Percentiles rank a stretch among this genome's conserved stretches.
Conservation (phyloP, 2,113 vertebrate genomes). For the Hippocampus abdominalis region DNA sequence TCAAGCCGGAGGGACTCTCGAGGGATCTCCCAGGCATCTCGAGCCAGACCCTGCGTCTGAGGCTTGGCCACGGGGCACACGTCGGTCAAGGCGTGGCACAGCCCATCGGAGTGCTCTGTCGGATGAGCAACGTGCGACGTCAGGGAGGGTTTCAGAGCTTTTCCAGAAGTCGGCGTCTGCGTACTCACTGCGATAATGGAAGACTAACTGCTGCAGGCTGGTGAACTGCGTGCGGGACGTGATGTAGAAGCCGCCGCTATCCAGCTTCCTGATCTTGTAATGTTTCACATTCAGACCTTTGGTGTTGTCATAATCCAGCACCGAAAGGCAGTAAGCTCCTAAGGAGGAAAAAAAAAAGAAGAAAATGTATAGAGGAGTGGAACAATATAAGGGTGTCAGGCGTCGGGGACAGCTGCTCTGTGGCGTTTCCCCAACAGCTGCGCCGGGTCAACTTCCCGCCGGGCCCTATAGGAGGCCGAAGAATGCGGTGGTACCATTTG, state of each 20-base stretch:
- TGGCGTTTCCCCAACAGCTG: constrained; percentile 49
- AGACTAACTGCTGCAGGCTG: constrained; percentile 92
- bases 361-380: constrained; percentile 36
- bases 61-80: constrained; percentile 92
- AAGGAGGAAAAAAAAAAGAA: constrained; percentile 17
- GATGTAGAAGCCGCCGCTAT: constrained; percentile 95
- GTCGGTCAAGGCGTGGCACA: constrained; percentile 89
- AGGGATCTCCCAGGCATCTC: constrained; percentile 96
- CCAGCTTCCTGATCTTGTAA: constrained; percentile 96
- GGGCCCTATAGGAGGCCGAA: constrained; percentile 5
- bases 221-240: constrained; percentile 93
- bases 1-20: constrained; percentile 90
- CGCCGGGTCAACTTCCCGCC: constrained; percentile 14
- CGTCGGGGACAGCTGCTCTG: constrained; percentile 45
- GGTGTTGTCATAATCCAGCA: constrained; percentile 89
- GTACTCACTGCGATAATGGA: constrained; percentile 82
- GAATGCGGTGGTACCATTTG: constrained; percentile 11
- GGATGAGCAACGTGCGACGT: neutral
- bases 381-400: constrained; percentile 15
- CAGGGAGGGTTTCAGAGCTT: neutral
- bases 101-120: constrained; percentile 87
- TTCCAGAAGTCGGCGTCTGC: neutral
- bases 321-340: constrained; percentile 96
- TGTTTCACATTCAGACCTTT: constrained; percentile 96
- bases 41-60: constrained; percentile 92